phyloP scores from a whole-genome alignment of 2,888 invertebrate genomes.

The Drosophila greeni region DNA sequence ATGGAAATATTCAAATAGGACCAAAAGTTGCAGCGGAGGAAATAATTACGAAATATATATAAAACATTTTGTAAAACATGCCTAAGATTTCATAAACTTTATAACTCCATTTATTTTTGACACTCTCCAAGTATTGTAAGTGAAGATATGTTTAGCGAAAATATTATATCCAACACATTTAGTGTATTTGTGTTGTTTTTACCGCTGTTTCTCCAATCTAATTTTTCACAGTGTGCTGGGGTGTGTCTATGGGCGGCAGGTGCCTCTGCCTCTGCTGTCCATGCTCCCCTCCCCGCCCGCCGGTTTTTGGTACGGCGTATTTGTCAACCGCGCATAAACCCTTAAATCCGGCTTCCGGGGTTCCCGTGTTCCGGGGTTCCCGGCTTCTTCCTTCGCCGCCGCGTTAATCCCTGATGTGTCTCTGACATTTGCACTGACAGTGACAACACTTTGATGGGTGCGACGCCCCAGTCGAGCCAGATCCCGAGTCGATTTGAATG shows the following conservation, averaged over 20 bases:
- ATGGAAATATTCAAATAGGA: too few relatives aligned
- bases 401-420: slow-evolving; percentile 78
- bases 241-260: slow-evolving; percentile 39
- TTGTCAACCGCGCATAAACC: slow-evolving; percentile 74
- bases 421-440: slow-evolving; percentile 78
- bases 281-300: slow-evolving; percentile 5
- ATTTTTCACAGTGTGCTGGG: slow-evolving; percentile 27
- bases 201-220: neutral
- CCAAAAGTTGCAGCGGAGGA: too few relatives aligned
- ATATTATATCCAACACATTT: neutral
- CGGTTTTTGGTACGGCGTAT: slow-evolving; percentile 45
- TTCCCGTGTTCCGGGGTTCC: slow-evolving; percentile 24
- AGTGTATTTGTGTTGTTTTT: neutral
- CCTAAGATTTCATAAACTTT: too few relatives aligned
- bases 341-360: slow-evolving; percentile 68
- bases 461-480: slow-evolving; percentile 42
- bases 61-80: too few relatives aligned
- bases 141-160: neutral
- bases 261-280: slow-evolving; percentile 27
- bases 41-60: too few relatives aligned
- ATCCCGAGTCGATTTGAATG: slow-evolving; percentile 21
- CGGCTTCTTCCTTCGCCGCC: slow-evolving; percentile 40
- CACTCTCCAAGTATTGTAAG: neutral
- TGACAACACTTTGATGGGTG: slow-evolving; percentile 79
- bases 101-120: neutral